A percentile compares a stretch with the other conserved stretches of the same genome.
phyloP scores from a whole-genome alignment of 2,888 invertebrate species.

The Perithous albicinctus region DNA sequence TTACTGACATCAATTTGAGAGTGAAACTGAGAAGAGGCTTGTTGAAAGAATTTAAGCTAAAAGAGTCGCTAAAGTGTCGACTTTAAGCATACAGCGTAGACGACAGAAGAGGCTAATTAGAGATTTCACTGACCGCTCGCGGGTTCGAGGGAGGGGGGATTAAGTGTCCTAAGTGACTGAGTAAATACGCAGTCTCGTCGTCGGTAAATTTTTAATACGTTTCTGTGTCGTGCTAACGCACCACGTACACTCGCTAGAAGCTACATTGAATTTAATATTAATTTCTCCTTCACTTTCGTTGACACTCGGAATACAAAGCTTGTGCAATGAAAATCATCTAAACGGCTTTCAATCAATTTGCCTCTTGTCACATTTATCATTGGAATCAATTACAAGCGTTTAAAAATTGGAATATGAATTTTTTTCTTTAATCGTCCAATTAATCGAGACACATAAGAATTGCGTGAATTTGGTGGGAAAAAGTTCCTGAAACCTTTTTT shows the following conservation, averaged over 20 bases:
- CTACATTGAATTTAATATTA: slow-evolving; percentile 32
- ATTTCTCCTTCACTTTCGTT: slow-evolving; percentile 43
- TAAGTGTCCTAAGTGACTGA: slow-evolving; percentile 64
- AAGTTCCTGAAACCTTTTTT: too few relatives aligned
- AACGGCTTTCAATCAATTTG: slow-evolving; percentile 1
- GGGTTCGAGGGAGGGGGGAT: neutral
- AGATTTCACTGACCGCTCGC: slow-evolving; percentile 63
- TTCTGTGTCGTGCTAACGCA: neutral
- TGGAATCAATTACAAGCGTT: slow-evolving; percentile 6
- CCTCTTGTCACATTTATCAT: neutral
- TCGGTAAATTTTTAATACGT: neutral
- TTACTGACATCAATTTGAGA: slow-evolving; percentile 15
- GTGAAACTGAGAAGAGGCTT: slow-evolving; percentile 8
- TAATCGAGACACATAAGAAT: neutral
- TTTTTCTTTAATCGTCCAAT: neutral
- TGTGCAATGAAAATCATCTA: slow-evolving; percentile 9
- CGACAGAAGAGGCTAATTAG: slow-evolving; percentile 56
- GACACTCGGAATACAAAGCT: neutral
- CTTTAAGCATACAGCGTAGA: slow-evolving; percentile 27
- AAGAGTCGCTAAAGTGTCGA: slow-evolving; percentile 47
- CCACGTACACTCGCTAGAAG: slow-evolving; percentile 6
- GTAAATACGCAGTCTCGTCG: slow-evolving; percentile 49
- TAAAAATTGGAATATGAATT: neutral
- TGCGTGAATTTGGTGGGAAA: too few relatives aligned
- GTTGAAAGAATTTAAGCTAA: neutral